Percentiles rank a stretch among this genome's conserved stretches.
Evolutionary conservation across 2,888 invertebrate species (phyloP).

Genomic region (Phalera bucephala): DNA sequence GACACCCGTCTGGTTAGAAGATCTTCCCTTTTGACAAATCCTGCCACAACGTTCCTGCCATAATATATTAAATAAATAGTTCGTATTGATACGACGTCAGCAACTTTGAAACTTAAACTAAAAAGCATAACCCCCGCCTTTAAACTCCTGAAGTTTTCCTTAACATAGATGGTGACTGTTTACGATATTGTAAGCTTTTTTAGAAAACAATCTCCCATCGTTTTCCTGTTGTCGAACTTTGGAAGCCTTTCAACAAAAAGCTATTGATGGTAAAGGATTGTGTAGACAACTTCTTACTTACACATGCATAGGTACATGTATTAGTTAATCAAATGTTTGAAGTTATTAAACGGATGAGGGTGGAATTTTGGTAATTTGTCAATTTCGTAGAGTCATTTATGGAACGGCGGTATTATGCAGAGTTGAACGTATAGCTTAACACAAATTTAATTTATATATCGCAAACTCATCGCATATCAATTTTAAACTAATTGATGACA

Average conservation of each 20-base stretch:
- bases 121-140: constrained; percentile 47
- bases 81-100: too few species aligned
- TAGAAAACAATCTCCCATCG: constrained; percentile 37
- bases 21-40: too few species aligned
- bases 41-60: too few species aligned
- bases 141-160: constrained; percentile 51
- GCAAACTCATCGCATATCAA: constrained; percentile 1
- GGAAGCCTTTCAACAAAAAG: constrained; percentile 25
- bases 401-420: constrained; percentile 4
- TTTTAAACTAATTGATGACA: constrained; percentile 2
- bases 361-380: constrained; percentile 51
- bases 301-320: constrained; percentile 19
- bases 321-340: constrained; percentile 49
- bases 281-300: constrained; percentile 31
- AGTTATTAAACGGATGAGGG: constrained; percentile 45
- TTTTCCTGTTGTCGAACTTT: constrained; percentile 24
- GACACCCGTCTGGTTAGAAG: too few species aligned
- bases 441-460: constrained; percentile 1
- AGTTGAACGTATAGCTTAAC: not conserved
- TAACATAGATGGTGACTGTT: constrained; percentile 46
- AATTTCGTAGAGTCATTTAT: constrained; percentile 25
- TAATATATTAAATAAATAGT: too few species aligned
- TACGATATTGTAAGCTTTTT: constrained; percentile 46
- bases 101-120: constrained; percentile 42
- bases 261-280: constrained; percentile 25